Evolutionary conservation across 2,797 vertebrate genomes (phyloP), one percentile per base, ranked within the genome.

Genomic region (Cirrhinus mrigala): DNA sequence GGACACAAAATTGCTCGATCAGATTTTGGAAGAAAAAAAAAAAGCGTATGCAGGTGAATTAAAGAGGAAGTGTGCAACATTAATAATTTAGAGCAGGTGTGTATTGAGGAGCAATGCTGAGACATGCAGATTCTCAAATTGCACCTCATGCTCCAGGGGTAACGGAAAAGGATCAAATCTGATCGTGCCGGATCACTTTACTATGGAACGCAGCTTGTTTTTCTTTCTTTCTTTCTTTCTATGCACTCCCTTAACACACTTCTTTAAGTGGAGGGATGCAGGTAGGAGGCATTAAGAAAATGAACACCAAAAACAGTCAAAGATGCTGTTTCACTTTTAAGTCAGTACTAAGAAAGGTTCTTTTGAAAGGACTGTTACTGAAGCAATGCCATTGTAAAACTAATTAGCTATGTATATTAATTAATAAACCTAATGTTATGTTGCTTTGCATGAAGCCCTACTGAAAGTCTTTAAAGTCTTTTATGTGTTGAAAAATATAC

Each of bases 151-250:
- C 93, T 93, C 91, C 56, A 75, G 92, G 92, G 89, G 92, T 85
- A 95, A 87, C 94, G 94, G 94, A 95, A 95, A 95, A 93, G 89
- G 90, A 92, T 94, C 92, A 95, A 96, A 95, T 96, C 95, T 95
- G 94, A 95, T 95, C 94, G 87, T 83, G 92, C 87, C 87, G 91
- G 94, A 94, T 96, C 94, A 93, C 90, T 93, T 96, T 95, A 93
- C 95, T 92, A 40, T 77, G 78, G 58, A 44, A 66, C 75, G 81
- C 73, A 69, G 81, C 70, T 86, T 79, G 46, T 68, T 84, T 66
- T 79, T 74, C n/a, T 73, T 40, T 69, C 74, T 46, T 52, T 24
- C 27, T 85, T 54, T 75, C 29, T 75, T 54, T 76, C 22, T 10
- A 33, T 74, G 15, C 16, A 29, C 9, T 22, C 27, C 10, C 56